Percentiles rank a stretch among this genome's conserved stretches.
These are phyloP conservation scores for Azemiops feae DNA, from an alignment of 2,113 vertebrate species.

Conservation along the genomic window DNA sequence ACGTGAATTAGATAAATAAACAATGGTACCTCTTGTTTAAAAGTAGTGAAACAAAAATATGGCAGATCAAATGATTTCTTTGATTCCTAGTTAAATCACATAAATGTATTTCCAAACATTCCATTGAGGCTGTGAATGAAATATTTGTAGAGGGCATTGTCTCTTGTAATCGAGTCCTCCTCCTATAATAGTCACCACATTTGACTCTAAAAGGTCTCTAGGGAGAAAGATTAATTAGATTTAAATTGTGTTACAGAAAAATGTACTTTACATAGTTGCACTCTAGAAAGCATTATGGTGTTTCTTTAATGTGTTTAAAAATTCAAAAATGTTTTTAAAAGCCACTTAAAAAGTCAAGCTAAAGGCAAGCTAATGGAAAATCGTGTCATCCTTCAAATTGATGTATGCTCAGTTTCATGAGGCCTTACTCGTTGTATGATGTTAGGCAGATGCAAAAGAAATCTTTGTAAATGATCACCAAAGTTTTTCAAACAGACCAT, in stretches of 20 bases:
- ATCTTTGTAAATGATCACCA: conserved; percentile 56
- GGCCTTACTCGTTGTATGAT: conserved; percentile 43
- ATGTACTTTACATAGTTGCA: conserved; percentile 66
- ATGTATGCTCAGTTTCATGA: conserved; percentile 50
- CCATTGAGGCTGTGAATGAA: conserved; percentile 49
- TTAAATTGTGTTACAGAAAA: conserved; percentile 72
- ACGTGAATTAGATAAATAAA: conserved; percentile 31
- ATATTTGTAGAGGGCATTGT: conserved; percentile 55
- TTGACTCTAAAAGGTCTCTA: conserved; percentile 61
- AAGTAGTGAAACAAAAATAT: conserved; percentile 17
- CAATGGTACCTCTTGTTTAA: conserved; percentile 29
- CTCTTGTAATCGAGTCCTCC: conserved; percentile 48
- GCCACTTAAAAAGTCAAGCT: conserved; percentile 76
- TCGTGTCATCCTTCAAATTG: conserved; percentile 64
- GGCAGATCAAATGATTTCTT: conserved; percentile 30
- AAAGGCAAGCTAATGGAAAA: conserved; percentile 74
- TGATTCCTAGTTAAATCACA: conserved; percentile 30
- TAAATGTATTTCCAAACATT: conserved; percentile 35
- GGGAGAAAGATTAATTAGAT: conserved; percentile 75
- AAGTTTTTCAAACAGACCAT: conserved; percentile 52
- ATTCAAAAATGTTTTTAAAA: conserved; percentile 80
- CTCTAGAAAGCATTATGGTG: conserved; percentile 70
- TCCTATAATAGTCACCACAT: conserved; percentile 58
- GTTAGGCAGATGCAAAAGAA: conserved; percentile 56
- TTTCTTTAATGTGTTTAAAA: conserved; percentile 78